A percentile compares a stretch with the other conserved stretches of the same genome.
Conservation (phyloP, 1,140 invertebrate genomes). For the Cydia pomonella region DNA sequence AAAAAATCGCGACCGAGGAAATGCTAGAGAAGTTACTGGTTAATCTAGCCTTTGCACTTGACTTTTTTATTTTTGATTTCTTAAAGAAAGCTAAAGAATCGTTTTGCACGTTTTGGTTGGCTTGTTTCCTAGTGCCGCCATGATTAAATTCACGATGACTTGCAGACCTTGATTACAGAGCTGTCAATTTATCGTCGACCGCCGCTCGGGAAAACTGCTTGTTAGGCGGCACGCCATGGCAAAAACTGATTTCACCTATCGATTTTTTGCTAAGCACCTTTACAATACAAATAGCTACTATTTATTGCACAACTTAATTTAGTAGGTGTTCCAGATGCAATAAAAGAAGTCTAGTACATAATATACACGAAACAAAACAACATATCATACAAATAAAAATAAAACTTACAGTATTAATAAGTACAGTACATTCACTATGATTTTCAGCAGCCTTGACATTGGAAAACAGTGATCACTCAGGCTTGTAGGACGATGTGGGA, state of each 20-base stretch:
- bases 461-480: background rate
- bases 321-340: no score
- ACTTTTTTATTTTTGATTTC: conserved; percentile 34
- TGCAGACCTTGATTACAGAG: conserved; percentile 30
- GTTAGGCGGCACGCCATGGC: conserved; percentile 6
- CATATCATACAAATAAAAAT: no score
- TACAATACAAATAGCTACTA: no score
- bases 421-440: no score
- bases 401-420: no score
- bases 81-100: conserved; percentile 26
- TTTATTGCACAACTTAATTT: no score
- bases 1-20: conserved; percentile 56
- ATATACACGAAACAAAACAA: no score
- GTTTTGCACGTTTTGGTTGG: conserved; percentile 11
- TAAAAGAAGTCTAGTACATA: no score
- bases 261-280: conserved; percentile 36
- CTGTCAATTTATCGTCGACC: conserved; percentile 18
- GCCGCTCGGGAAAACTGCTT: conserved; percentile 15
- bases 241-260: conserved; percentile 43
- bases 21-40: conserved; percentile 50
- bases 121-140: conserved; percentile 13
- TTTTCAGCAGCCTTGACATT: background rate
- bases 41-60: conserved; percentile 26
- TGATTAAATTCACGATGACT: conserved; percentile 26
- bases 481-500: background rate